Base-by-base conservation (phyloP, 2,113 vertebrate genomes). In the Plestiodon gilberti region DNA sequence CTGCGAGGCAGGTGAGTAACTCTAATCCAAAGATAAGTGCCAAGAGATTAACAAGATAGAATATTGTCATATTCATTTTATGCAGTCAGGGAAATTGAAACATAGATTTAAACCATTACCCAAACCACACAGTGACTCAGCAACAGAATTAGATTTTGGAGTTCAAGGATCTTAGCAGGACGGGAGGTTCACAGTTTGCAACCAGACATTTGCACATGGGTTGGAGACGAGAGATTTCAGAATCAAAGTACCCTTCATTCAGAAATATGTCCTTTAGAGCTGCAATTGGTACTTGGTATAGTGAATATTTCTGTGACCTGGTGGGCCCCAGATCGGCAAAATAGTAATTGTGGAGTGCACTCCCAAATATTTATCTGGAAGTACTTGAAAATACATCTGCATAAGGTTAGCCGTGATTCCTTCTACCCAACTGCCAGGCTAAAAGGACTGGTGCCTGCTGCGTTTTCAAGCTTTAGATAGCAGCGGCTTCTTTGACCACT, bases 151-250 rank as follows among this genome's bases (percentile, higher is more conserved):
- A 69, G 38, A 76, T n/a, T 18, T 64, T 43, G 78, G 75, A 88
- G 84, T 33, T 84, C 65, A 74, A 23, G 48, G 79, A 8, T 83
- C 73, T 71, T 14, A 0, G 30, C 30, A 0, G 1, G 5, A 30
- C 8, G 43, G 43, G 43, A 78, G 22, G n/a, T 85, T 81, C 7
- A 14, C 0, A 0, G 1, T 6, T 74, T 43, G 23, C 59, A 57
- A 43, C 33, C 43, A 10, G 0, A 1, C 1, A 62, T 90, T 89
- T 55, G 70, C 3, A 0, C 0, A 0, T 43, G 55, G 9, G 13
- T 89, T 40, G 67, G 11, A 65, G 78, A 74, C 69, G 57, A 84
- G 84, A 86, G 80, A 88, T 48, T 71, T 70, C 84, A 93, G 90
- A 59, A 80, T 9, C 48, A 25, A 82, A 73, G 67, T 22, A 48